phyloP scores from a whole-genome alignment of 2,113 vertebrate species.

The Pterophyllum scalare region DNA sequence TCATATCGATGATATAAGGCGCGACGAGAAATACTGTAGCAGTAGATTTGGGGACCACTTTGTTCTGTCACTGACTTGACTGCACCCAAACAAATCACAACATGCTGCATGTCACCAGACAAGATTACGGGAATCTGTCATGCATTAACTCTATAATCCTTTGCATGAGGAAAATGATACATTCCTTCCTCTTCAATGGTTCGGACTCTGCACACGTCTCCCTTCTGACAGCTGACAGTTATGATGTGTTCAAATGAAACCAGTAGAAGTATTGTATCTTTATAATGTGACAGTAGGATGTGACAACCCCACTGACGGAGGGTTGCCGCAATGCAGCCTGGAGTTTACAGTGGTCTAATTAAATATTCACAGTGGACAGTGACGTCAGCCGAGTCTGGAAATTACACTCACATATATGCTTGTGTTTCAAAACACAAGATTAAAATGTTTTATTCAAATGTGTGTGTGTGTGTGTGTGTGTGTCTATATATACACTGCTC shows the following conservation, averaged over 20 bases:
- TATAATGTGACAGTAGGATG: neutral
- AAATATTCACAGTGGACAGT: neutral
- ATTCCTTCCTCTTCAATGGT: neutral
- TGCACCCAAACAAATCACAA: neutral
- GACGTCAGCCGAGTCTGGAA: neutral
- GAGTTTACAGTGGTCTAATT: conserved; percentile 7
- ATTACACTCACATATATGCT: neutral
- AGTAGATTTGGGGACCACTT: neutral
- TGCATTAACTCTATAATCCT: neutral
- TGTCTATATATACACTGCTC: too few relatives aligned
- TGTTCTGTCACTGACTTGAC: neutral
- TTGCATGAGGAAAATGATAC: neutral
- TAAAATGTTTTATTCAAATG: neutral
- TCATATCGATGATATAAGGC: neutral
- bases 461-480: too few relatives aligned
- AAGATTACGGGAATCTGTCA: neutral
- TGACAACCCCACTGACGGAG: neutral
- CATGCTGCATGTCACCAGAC: neutral
- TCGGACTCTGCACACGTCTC: neutral
- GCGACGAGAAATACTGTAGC: neutral
- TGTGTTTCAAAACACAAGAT: neutral
- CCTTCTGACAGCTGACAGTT: neutral
- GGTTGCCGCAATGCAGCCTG: neutral
- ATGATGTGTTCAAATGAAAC: neutral
- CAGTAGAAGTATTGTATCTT: neutral